Base-by-base conservation (phyloP, 2,888 invertebrate species). In the Machimus rusticus region DNA sequence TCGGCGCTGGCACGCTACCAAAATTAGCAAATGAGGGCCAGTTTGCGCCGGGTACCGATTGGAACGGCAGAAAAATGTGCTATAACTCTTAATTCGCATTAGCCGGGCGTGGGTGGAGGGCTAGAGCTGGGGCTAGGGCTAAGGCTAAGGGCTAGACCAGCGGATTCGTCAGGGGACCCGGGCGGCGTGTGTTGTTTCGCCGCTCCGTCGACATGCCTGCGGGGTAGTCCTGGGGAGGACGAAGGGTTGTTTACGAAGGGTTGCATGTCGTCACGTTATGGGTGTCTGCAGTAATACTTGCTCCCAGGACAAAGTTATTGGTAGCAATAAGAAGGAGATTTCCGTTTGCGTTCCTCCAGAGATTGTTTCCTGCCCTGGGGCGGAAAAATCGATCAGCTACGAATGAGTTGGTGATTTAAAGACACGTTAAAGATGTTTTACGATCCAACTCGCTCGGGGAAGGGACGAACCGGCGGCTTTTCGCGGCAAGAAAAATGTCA, bases 231-330 rank as follows among this genome's bases (percentile, higher is more conserved):
- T 28, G 37, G 79, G 74, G 37, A 23, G 28, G 77, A 57, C 37
- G 57, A 51, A 51, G 57, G 66, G 84, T 28, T 74, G 79, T 82
- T 88, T 86, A 19, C 86, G 82, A 87, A 86, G 89, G 90, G 90
- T 93, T 91, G 93, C 93, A 92, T 92, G 93, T 92, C 92, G 92
- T 92, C 93, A 93, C 92, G 93, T 92, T 92, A 92, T 92, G 87
- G 87, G 88, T 88, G 88, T 88, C 87, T 88, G 87, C 79, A 88
- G 86, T 88, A 88, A 88, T 88, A 88, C 87, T 87, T 87, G 76
- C 85, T 87, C 88, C 87, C 85, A 79, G 87, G 57, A 86, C 87
- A 81, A 81, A 87, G 87, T 88, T 87, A 88, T 87, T 88, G 88
- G 87, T 87, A 84, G 87, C 87, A 87, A 87, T 87, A 79, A 82